Evolutionary conservation across 2,797 vertebrate genomes (phyloP), one percentile per base, ranked within the genome.

Genomic region (Melopsittacus undulatus): DNA sequence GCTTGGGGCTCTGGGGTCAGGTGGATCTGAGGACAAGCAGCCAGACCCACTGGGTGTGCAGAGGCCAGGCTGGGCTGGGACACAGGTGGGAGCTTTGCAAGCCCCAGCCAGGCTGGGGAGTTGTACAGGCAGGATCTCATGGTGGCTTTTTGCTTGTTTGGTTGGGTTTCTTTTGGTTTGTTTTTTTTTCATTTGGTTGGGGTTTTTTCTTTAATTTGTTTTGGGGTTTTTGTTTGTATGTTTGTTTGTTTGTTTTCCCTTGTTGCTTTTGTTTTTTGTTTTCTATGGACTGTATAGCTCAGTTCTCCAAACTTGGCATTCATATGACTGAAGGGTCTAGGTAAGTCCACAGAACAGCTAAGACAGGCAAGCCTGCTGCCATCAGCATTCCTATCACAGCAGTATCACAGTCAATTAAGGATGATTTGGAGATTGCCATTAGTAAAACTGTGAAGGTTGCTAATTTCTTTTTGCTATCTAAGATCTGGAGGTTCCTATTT

Each of bases 21-120:
- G 9, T 27, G n/a, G n/a, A 45, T n/a, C 7, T 1, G 1, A 29
- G 56, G 12, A 19, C 21, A 24, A 57, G 61, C 32, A 42, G 22
- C 49, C 57, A 34, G 66, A 48, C 3, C 27, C 0, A 0, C 15
- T 1, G 43, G 9, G 11, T 40, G 10, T 66, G 40, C 63, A 72
- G 52, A 11, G 30, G 36, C n/a, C n/a, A 63, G 20, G 9, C 16
- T 46, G 70, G 70, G 29, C 52, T 56, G 63, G 30, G 32, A 21
- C 52, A 36, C 5, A 9, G 40, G 16, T 0, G 0, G 74, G 29
- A 52, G 57, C n/a, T 57, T 57, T 34, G n/a, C n/a, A 24, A 34
- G n/a, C n/a, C 22, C n/a, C 56, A 57, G 56, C n/a, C n/a, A 34
- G 56, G 56, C 56, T 34, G 56, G 9, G 56, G 59, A 30, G 13